phyloP scores from a whole-genome alignment of 2,797 vertebrate species.

The Enteromius paludinosus region DNA sequence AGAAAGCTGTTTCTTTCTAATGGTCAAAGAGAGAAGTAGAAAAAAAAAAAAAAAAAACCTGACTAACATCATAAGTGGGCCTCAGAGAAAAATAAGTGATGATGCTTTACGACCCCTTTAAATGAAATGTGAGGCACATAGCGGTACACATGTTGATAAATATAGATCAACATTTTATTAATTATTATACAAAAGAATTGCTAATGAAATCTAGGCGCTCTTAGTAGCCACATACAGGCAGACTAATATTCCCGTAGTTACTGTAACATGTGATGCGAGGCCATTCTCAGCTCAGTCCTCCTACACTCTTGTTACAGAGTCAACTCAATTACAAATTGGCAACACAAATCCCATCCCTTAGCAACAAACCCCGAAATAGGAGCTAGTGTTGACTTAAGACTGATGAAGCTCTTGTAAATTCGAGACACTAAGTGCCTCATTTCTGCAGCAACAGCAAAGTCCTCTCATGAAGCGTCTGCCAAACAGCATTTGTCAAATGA shows the following conservation, averaged over 20 bases:
- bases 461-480: conserved; percentile 36
- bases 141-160: background rate
- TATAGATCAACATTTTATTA: background rate
- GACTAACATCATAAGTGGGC: background rate
- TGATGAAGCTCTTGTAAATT: conserved; percentile 49
- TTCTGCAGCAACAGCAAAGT: conserved; percentile 48
- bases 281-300: conserved; percentile 12
- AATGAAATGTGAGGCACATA: background rate
- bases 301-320: conserved; percentile 36
- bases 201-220: background rate
- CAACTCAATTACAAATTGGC: conserved; percentile 41
- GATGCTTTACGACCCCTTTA: background rate
- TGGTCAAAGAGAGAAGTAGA: background rate
- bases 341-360: conserved; percentile 37
- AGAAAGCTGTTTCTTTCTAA: background rate
- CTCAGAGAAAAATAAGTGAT: background rate
- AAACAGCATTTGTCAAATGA: conserved; percentile 39
- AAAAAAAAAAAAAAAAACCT: background rate
- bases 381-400: conserved; percentile 45
- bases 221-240: background rate
- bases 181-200: conserved; percentile 8
- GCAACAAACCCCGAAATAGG: conserved; percentile 43
- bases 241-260: background rate
- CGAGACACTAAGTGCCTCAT: conserved; percentile 40
- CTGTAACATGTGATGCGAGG: background rate